A percentile compares a stretch with the other conserved stretches of the same genome.
phyloP scores from a whole-genome alignment of 37 sponge, comb jelly and placozoan genomes.

The Tethya wilhelma region DNA sequence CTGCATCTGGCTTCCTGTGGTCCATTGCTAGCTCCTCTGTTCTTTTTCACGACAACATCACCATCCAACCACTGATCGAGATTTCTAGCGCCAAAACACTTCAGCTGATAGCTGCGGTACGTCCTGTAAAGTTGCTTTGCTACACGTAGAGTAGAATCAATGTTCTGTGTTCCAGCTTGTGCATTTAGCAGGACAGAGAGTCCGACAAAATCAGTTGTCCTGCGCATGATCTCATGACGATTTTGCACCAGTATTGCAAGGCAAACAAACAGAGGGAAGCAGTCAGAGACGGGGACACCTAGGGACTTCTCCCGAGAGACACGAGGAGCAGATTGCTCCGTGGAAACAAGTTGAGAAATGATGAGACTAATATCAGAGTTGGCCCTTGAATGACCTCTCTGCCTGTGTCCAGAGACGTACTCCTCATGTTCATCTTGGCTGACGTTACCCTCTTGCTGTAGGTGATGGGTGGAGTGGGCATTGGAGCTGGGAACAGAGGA shows the following conservation, averaged over 20 bases:
- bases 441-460: not conserved
- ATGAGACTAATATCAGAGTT: constrained; percentile 6
- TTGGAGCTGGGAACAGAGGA: not conserved
- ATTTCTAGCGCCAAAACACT: constrained; percentile 4
- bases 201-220: constrained; percentile 52
- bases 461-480: not conserved
- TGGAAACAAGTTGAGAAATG: constrained; percentile 33
- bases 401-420: not conserved
- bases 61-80: constrained; percentile 23
- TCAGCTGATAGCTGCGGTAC: constrained; percentile 57
- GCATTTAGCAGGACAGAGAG: constrained; percentile 62
- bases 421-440: not conserved
- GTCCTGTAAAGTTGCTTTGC: constrained; percentile 29
- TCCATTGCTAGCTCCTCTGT: too few relatives aligned
- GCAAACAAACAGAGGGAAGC: constrained; percentile 71
- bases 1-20: too few relatives aligned
- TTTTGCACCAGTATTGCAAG: constrained; percentile 51
- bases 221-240: constrained; percentile 35
- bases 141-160: constrained; percentile 39
- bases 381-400: not conserved
- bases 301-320: constrained; percentile 44
- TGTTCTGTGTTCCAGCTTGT: constrained; percentile 27
- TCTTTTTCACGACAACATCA: too few relatives aligned
- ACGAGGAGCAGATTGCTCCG: constrained; percentile 32
- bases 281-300: constrained; percentile 18